phyloP scores from a whole-genome alignment of 2,113 vertebrate species.

The Equus przewalskii region DNA sequence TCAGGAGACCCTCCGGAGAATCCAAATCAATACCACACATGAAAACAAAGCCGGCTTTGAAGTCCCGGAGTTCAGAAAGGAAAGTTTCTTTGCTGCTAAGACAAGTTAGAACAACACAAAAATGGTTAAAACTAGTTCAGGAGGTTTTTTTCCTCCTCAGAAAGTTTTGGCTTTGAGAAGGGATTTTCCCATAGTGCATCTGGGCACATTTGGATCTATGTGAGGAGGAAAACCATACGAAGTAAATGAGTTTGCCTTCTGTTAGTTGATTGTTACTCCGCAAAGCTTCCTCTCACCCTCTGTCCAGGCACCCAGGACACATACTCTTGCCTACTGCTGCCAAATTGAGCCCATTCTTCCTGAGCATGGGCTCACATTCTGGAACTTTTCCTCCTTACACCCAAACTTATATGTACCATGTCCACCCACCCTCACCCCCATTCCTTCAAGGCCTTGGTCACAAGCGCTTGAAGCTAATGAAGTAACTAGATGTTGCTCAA shows the following conservation, averaged over 20 bases:
- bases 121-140: slow-evolving; percentile 49
- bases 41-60: slow-evolving; percentile 73
- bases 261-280: neutral
- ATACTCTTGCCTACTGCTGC: neutral
- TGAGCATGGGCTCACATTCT: neutral
- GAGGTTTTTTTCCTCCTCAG: neutral
- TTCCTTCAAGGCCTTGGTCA: neutral
- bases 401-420: neutral
- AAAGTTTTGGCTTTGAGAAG: slow-evolving; percentile 19
- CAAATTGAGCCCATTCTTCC: neutral
- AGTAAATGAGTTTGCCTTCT: neutral
- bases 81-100: slow-evolving; percentile 53
- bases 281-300: neutral
- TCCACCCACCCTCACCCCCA: neutral
- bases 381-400: neutral
- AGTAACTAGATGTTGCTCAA: neutral
- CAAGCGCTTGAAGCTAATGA: neutral
- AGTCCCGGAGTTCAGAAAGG: slow-evolving; percentile 49
- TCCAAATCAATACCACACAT: slow-evolving; percentile 57
- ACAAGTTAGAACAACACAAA: slow-evolving; percentile 64
- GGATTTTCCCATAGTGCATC: slow-evolving; percentile 40
- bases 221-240: neutral
- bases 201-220: neutral
- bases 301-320: neutral
- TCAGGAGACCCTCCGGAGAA: slow-evolving; percentile 58